Evolutionary conservation across 2,888 invertebrate genomes (phyloP), one percentile per base, ranked within the genome.

Genomic region (Lucinisca nassula): DNA sequence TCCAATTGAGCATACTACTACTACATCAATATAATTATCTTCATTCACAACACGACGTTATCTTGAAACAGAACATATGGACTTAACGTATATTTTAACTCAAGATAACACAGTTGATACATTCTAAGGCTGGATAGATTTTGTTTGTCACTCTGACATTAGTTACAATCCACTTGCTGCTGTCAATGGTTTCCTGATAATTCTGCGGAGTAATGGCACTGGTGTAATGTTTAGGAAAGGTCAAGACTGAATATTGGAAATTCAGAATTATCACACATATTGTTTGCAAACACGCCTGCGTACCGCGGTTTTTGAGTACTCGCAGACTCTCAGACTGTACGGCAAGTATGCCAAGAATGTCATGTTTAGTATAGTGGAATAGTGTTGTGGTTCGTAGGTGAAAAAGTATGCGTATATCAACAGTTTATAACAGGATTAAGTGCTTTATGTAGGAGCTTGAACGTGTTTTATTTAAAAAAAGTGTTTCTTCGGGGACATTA

Each of bases 11-110:
- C 67, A 35, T 67, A 30, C 67, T 67, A 67, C 32, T 14, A 67
- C 67, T 10, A 58, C 58, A 67, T 55, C 55, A 55, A 55, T 55
- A 67, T 35, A 67, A 67, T 67, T 35, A 67, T 67, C 67, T 67
- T 67, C 67, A 67, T 67, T 67, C 67, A 67, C 35, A 61, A 67
- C 67, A 67, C 67, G 21, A 4, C 24, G 67, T 67, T 67, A 67
- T 67, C 67, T 67, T 67, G 67, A 67, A 32, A 30, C 30, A 32
- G 32, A 67, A 67, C 67, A 67, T 35, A 67, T 67, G 67, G 67
- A 6, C 35, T 67, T 4, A 67, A 35, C 14, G 35, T 35, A 35
- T 35, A 17, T 12, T 45, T 35, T 24, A 67, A 67, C 67, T 30
- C n/a, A 4, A 55, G 55, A 55, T 55, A 55, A 55, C n/a, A 21